phyloP scores from a whole-genome alignment of 2,888 invertebrate species.

The Acanthococcus lagerstroemiae region DNA sequence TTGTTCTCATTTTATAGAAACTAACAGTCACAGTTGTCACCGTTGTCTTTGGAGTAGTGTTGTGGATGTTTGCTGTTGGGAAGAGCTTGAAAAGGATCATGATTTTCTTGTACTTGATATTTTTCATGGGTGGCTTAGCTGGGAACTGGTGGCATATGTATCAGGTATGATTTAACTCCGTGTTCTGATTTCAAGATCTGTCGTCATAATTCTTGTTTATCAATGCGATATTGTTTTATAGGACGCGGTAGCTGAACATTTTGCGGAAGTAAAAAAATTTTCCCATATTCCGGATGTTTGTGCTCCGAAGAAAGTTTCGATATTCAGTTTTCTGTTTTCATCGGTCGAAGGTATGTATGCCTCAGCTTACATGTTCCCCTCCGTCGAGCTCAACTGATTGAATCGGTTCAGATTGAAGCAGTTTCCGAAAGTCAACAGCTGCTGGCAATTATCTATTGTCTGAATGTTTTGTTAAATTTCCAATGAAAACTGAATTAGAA shows the following conservation, averaged over 20 bases:
- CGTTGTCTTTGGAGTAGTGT: not conserved
- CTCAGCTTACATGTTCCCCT: not conserved
- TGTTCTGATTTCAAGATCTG: not conserved
- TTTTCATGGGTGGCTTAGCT: constrained; percentile 11
- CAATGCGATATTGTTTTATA: not conserved
- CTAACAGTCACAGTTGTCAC: not conserved
- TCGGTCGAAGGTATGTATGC: not conserved
- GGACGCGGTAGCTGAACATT: constrained; percentile 6
- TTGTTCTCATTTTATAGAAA: constrained; percentile 1
- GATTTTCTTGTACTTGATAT: constrained; percentile 13
- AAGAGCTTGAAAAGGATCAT: constrained; percentile 9
- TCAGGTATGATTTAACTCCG: not conserved
- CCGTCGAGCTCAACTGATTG: not conserved
- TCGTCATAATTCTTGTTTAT: not conserved
- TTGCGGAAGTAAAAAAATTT: not conserved
- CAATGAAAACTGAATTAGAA: not conserved
- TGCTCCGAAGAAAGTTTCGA: constrained; percentile 1
- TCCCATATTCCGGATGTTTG: constrained; percentile 12
- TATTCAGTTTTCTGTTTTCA: constrained; percentile 3
- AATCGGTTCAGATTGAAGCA: not conserved
- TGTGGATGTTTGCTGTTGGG: constrained; percentile 21
- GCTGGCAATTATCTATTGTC: not conserved
- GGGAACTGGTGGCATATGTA: constrained; percentile 20
- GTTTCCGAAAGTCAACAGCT: no score
- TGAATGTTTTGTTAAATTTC: not conserved